A percentile compares a stretch with the other conserved stretches of the same genome.
These are phyloP conservation scores for Anoplopoma fimbria DNA, from an alignment of 2,113 vertebrate genomes.

Conservation along the genomic window DNA sequence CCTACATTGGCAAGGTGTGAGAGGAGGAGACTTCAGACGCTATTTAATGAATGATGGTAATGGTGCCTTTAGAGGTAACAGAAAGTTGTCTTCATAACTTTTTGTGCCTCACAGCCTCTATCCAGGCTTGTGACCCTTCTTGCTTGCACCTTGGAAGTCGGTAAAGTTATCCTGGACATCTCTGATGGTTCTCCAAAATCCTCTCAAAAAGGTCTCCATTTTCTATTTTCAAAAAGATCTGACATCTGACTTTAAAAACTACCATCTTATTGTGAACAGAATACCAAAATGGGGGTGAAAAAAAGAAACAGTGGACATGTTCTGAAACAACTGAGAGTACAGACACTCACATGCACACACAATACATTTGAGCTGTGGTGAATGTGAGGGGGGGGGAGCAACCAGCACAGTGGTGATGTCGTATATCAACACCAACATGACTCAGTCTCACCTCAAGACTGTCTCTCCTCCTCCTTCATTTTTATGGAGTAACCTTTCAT, in stretches of 20 bases:
- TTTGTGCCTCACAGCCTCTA: not conserved
- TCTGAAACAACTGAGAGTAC: not conserved
- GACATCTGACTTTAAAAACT: not conserved
- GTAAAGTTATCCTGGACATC: not conserved
- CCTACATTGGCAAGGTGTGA: no score
- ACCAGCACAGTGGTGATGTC: slow-evolving; percentile 39
- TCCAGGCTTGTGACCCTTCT: no score
- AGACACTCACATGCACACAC: not conserved
- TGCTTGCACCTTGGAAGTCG: not conserved
- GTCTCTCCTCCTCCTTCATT: not conserved
- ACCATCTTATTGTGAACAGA: not conserved
- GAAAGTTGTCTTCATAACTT: not conserved
- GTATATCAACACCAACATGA: slow-evolving; percentile 35
- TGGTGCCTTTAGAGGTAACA: not conserved
- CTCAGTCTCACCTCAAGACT: slow-evolving; percentile 31
- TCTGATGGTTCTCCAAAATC: not conserved
- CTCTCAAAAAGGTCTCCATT: not conserved
- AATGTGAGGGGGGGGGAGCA: slow-evolving; percentile 13
- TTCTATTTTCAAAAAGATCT: not conserved
- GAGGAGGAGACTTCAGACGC: no score
- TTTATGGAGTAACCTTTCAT: not conserved
- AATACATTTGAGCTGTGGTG: slow-evolving; percentile 24
- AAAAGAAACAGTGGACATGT: not conserved
- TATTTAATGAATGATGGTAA: not conserved
- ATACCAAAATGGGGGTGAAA: not conserved